Conservation (phyloP, 2,797 vertebrate genomes). For the Cryptoblepharus egeriae region DNA sequence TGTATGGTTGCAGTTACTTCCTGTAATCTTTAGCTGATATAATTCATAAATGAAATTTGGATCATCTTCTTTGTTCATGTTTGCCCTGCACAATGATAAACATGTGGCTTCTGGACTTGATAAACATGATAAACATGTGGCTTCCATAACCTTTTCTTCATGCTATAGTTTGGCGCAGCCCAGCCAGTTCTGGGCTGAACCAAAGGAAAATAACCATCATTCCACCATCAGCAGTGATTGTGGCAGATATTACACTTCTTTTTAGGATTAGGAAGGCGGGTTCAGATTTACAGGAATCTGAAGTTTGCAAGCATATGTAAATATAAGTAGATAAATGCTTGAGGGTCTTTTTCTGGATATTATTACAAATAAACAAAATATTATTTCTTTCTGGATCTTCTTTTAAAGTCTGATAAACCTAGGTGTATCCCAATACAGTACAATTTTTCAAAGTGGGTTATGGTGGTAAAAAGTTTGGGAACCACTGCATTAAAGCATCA, state of each 20-base stretch:
- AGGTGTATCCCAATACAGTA: too few species aligned
- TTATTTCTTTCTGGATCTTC: too few species aligned
- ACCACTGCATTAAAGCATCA: too few species aligned
- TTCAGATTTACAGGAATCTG: neutral
- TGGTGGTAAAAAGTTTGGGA: too few species aligned
- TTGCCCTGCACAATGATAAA: neutral
- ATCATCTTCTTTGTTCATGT: neutral
- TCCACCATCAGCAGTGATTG: neutral
- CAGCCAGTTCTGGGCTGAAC: too few species aligned
- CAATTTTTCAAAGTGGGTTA: too few species aligned
- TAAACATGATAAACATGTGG: neutral
- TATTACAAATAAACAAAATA: too few species aligned
- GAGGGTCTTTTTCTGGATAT: too few species aligned
- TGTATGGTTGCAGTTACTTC: slow-evolving; percentile 13
- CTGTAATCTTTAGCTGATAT: neutral
- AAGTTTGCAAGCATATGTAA: too few species aligned
- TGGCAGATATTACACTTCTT: neutral
- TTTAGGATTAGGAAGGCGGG: neutral
- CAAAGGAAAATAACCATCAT: neutral
- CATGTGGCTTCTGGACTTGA: neutral
- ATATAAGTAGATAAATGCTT: too few species aligned
- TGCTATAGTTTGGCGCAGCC: neutral
- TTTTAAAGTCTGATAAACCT: too few species aligned
- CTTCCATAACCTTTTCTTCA: neutral
- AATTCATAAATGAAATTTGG: neutral